These are phyloP conservation scores for Tachypleus tridentatus DNA, from an alignment of 1,140 invertebrate genomes.

Conservation along the genomic window DNA sequence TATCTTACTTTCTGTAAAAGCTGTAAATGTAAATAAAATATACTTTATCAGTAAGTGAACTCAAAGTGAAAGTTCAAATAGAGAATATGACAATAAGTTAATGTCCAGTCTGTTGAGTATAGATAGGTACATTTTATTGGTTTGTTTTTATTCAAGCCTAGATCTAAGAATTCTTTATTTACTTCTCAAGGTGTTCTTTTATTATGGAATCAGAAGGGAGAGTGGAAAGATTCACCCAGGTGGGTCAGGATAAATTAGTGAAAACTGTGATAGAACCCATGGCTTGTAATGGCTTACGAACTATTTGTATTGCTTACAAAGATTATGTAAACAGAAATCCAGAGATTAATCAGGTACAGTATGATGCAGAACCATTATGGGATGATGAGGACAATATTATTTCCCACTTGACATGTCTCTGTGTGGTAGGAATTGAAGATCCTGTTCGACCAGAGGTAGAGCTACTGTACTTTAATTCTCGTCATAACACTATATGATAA, in stretches of 20 bases:
- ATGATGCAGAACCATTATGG: conserved; percentile 86
- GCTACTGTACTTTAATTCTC: too few relatives aligned
- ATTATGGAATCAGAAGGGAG: conserved; percentile 86
- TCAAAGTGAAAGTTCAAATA: too few relatives aligned
- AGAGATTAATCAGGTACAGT: conserved; percentile 49
- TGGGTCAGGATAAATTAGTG: conserved; percentile 86
- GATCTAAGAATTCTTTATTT: neutral
- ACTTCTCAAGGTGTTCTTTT: conserved; percentile 85
- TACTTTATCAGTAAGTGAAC: too few relatives aligned
- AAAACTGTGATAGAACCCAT: conserved; percentile 96
- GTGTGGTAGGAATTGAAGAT: conserved; percentile 80
- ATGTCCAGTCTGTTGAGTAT: too few relatives aligned
- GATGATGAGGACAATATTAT: conserved; percentile 91
- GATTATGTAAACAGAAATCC: conserved; percentile 56
- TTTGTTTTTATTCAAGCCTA: too few relatives aligned
- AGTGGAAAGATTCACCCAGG: conserved; percentile 72
- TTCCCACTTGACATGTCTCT: conserved; percentile 50
- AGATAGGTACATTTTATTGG: too few relatives aligned
- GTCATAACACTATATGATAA: too few relatives aligned
- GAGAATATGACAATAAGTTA: too few relatives aligned
- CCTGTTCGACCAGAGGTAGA: conserved; percentile 83
- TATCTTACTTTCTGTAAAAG: too few relatives aligned
- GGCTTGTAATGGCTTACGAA: conserved; percentile 97
- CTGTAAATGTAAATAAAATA: too few relatives aligned
- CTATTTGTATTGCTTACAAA: conserved; percentile 83